Conservation (phyloP, 2,797 vertebrate genomes). For the Crax fasciolata region DNA sequence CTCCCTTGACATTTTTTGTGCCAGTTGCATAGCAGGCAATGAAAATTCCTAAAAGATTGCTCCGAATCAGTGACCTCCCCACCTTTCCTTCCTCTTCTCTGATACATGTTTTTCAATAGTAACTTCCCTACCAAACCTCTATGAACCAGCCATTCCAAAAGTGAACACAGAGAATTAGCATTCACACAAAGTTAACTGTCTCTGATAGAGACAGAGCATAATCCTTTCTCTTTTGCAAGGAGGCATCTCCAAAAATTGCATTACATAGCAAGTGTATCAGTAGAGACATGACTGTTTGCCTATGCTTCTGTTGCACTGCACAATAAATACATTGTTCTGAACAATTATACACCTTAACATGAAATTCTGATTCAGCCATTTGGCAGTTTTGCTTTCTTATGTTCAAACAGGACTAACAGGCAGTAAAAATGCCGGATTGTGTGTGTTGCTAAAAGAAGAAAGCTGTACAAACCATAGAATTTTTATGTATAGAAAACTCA, state of each 20-base stretch:
- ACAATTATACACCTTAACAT: not conserved
- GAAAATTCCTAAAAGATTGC: not conserved
- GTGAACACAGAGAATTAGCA: accelerated
- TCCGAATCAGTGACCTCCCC: not conserved
- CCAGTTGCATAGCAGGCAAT: not conserved
- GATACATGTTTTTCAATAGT: accelerated
- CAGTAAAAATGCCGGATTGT: not conserved
- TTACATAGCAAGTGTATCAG: not conserved
- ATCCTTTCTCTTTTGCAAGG: not conserved
- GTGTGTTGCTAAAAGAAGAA: not conserved
- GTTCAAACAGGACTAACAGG: not conserved
- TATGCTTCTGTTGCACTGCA: not conserved
- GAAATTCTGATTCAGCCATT: not conserved
- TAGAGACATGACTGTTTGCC: not conserved
- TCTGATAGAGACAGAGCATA: not conserved
- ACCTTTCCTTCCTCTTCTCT: not conserved
- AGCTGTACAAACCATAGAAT: not conserved
- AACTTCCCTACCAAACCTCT: not conserved
- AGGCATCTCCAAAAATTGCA: not conserved
- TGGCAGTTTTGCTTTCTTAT: not conserved
- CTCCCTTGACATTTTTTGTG: not conserved
- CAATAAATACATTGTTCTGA: not conserved
- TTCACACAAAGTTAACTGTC: not conserved
- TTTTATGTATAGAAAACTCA: not conserved
- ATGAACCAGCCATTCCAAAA: not conserved